phyloP scores from a whole-genome alignment of 2,888 invertebrate genomes.

The Elysia crispata region DNA sequence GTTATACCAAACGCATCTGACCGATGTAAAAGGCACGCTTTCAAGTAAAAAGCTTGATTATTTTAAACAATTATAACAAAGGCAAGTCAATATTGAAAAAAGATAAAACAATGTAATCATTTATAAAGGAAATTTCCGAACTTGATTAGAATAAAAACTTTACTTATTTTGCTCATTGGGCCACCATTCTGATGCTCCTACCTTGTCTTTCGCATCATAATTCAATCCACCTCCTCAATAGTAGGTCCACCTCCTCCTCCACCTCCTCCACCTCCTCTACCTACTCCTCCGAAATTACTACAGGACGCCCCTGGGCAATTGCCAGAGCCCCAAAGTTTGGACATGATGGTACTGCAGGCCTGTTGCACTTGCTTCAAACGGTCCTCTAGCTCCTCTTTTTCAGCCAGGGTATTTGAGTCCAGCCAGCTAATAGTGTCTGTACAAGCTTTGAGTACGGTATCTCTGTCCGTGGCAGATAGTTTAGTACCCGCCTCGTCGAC shows the following conservation, averaged over 20 bases:
- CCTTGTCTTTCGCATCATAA: too few relatives aligned
- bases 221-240: constrained; percentile 82
- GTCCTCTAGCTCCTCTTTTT: constrained; percentile 86
- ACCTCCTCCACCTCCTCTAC: not conserved
- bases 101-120: too few relatives aligned
- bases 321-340: constrained; percentile 75
- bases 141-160: too few relatives aligned
- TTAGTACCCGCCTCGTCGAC: constrained; percentile 81
- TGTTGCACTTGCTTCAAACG: constrained; percentile 87
- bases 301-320: not conserved
- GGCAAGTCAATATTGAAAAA: too few relatives aligned
- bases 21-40: too few relatives aligned
- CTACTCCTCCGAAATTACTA: not conserved
- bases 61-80: too few relatives aligned
- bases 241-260: constrained; percentile 74
- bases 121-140: too few relatives aligned
- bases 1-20: too few relatives aligned
- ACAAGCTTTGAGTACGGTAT: constrained; percentile 79
- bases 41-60: too few relatives aligned
- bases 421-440: constrained; percentile 87
- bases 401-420: constrained; percentile 87
- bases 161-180: too few relatives aligned
- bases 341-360: constrained; percentile 88
- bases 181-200: too few relatives aligned
- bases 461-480: constrained; percentile 84